These are phyloP conservation scores for Craniophora ligustri DNA, from an alignment of 2,888 invertebrate genomes.

Conservation along the genomic window DNA sequence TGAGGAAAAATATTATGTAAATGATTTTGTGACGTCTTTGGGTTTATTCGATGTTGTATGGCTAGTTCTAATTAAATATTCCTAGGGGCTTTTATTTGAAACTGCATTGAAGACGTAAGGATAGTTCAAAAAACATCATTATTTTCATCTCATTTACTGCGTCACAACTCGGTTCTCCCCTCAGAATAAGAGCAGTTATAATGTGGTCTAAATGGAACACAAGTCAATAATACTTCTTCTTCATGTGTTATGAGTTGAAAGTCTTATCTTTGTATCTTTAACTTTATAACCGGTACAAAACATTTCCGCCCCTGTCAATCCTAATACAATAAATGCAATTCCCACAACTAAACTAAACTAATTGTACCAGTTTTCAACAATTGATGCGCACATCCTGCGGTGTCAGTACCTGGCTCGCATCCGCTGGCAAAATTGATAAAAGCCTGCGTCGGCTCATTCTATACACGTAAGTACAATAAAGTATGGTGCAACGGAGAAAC, in stretches of 20 bases:
- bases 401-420: constrained; percentile 46
- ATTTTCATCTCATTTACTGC: too few relatives aligned
- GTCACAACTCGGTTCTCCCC: too few relatives aligned
- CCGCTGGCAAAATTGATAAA: constrained; percentile 66
- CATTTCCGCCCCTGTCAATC: constrained; percentile 13
- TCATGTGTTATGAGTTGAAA: neutral
- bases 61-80: neutral
- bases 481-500: constrained; percentile 51
- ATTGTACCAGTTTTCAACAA: constrained; percentile 34
- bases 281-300: constrained; percentile 8
- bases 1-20: constrained; percentile 18
- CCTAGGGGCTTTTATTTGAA: too few relatives aligned
- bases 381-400: constrained; percentile 50
- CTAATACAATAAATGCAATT: constrained; percentile 16
- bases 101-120: too few relatives aligned
- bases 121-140: too few relatives aligned
- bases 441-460: constrained; percentile 62
- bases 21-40: constrained; percentile 3
- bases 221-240: neutral
- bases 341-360: constrained; percentile 34
- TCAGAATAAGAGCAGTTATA: neutral
- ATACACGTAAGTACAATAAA: constrained; percentile 51
- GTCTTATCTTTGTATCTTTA: neutral
- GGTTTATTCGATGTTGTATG: neutral
- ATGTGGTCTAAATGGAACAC: neutral